Conservation (phyloP, 2,888 invertebrate species). For the Onchidella celtica region DNA sequence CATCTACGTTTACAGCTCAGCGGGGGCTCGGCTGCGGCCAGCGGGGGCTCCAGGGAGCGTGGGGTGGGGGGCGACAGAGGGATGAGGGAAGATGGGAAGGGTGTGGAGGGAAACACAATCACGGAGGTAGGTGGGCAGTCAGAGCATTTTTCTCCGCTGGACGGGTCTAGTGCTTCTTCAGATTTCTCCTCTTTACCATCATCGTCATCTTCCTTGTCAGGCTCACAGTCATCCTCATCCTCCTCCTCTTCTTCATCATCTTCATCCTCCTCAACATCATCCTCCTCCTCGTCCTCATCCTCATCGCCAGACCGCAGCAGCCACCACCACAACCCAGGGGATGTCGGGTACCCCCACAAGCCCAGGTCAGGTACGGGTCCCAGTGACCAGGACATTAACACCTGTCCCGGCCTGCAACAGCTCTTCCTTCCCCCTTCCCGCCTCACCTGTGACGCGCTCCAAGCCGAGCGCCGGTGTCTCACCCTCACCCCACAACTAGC, state of each 20-base stretch:
- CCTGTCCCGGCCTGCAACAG: neutral
- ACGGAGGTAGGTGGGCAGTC: neutral
- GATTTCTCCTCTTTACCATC: constrained; percentile 13
- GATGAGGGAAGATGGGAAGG: neutral
- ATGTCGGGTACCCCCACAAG: neutral
- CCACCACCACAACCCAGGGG: neutral
- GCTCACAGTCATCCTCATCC: neutral
- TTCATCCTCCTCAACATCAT: constrained; percentile 9
- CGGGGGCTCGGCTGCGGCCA: neutral
- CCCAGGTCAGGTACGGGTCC: neutral
- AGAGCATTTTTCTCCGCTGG: neutral
- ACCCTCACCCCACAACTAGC: constrained; percentile 18
- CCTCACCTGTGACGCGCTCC: neutral
- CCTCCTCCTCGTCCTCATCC: neutral
- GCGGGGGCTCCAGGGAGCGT: neutral
- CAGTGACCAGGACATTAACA: constrained; percentile 14
- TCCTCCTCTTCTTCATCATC: constrained; percentile 8
- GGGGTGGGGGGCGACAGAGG: neutral
- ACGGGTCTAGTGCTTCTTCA: neutral
- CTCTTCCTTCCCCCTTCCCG: neutral
- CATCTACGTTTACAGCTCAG: neutral
- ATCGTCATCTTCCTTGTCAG: constrained; percentile 2
- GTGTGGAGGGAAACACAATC: neutral
- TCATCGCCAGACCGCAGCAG: constrained; percentile 21
- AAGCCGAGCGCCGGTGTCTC: neutral